Evolutionary conservation across 1,140 invertebrate species (phyloP).

Genomic region (Dinothrombium tinctorium): DNA sequence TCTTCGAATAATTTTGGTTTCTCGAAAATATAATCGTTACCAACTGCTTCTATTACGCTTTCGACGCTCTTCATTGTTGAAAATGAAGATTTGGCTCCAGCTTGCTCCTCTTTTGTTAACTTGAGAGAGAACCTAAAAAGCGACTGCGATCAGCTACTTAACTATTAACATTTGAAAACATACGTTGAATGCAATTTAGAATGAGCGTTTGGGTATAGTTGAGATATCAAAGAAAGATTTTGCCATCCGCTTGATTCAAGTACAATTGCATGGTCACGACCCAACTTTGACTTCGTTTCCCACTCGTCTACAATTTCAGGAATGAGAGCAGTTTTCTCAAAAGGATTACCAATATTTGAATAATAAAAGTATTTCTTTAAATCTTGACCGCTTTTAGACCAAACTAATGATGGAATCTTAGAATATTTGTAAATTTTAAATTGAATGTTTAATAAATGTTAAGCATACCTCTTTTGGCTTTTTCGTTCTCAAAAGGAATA

Average conservation of each 20-base stretch:
- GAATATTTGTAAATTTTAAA: neutral
- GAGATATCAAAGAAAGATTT: slow-evolving; percentile 11
- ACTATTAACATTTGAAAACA: neutral
- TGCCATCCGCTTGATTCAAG: slow-evolving; percentile 8
- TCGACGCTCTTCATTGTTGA: neutral
- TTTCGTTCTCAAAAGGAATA: slow-evolving; percentile 2
- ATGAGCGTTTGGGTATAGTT: slow-evolving; percentile 8
- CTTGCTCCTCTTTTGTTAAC: neutral
- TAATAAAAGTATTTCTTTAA: neutral
- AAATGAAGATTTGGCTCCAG: neutral
- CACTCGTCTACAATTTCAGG: slow-evolving; percentile 7
- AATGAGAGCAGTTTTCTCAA: too few relatives aligned
- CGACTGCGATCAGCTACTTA: neutral
- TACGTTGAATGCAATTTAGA: slow-evolving; percentile 10
- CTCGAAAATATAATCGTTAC: slow-evolving; percentile 6
- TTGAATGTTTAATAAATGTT: neutral
- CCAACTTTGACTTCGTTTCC: slow-evolving; percentile 3
- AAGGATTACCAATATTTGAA: too few relatives aligned
- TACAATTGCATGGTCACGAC: slow-evolving; percentile 6
- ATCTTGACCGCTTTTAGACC: slow-evolving; percentile 2
- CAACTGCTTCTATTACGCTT: slow-evolving; percentile 2
- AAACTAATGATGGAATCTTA: neutral
- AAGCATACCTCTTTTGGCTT: slow-evolving; percentile 1
- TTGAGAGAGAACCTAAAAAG: neutral
- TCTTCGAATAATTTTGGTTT: slow-evolving; percentile 1